Evolutionary conservation across 2,888 invertebrate genomes (phyloP).

Genomic region (Drosophila falleni): DNA sequence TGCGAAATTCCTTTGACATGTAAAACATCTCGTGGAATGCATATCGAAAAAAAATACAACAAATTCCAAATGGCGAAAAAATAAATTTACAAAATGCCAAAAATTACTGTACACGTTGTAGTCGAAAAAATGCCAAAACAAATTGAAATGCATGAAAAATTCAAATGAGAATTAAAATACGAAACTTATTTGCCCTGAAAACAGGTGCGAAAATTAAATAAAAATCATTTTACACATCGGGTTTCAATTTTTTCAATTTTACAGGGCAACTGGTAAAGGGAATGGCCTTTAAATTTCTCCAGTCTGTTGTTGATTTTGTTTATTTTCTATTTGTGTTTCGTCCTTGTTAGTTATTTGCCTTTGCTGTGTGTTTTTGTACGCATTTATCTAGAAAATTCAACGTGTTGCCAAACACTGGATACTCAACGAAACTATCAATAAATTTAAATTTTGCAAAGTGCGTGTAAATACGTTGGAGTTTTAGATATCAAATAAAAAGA

Average conservation of each 20-base stretch:
- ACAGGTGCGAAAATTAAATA: constrained; percentile 72
- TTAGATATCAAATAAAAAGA: background rate
- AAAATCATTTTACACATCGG: constrained; percentile 51
- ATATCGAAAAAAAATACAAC: constrained; percentile 20
- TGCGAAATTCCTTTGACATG: constrained; percentile 72
- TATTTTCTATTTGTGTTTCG: background rate
- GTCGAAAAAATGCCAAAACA: constrained; percentile 50
- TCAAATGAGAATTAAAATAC: constrained; percentile 66
- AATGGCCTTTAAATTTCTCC: constrained; percentile 22
- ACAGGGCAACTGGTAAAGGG: constrained; percentile 11
- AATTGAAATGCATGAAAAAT: constrained; percentile 73
- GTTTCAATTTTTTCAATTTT: background rate
- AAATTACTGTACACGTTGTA: constrained; percentile 35
- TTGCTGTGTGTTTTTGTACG: constrained; percentile 22
- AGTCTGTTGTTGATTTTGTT: background rate
- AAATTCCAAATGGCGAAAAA: constrained; percentile 13
- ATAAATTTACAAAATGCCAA: constrained; percentile 12
- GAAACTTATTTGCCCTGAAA: constrained; percentile 62
- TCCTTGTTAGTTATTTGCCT: constrained; percentile 7
- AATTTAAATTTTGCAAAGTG: constrained; percentile 35
- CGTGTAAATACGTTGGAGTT: constrained; percentile 6
- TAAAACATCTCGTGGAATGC: constrained; percentile 58
- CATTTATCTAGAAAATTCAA: constrained; percentile 18
- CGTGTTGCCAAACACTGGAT: constrained; percentile 5
- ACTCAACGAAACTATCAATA: background rate